Evolutionary conservation across 2,797 vertebrate genomes (phyloP).

Genomic region (Melanotaenia trifasciata): DNA sequence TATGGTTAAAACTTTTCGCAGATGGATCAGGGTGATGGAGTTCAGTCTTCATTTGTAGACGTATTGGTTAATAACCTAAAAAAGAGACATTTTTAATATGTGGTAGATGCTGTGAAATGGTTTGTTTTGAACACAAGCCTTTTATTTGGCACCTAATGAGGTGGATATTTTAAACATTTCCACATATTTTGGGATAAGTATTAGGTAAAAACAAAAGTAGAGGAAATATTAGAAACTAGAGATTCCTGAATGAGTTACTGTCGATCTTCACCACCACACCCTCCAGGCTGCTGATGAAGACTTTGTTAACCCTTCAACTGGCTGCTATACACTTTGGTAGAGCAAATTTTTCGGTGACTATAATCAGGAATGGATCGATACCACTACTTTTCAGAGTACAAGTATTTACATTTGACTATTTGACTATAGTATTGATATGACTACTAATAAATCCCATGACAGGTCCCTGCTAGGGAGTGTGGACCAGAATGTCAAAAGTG

Average conservation of each 20-base stretch:
- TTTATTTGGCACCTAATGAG: neutral
- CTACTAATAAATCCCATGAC: too few species aligned
- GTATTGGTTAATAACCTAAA: neutral
- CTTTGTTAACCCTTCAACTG: neutral
- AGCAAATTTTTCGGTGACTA: too few species aligned
- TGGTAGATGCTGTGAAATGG: neutral
- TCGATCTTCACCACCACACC: neutral
- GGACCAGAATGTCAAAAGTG: too few species aligned
- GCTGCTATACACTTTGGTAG: too few species aligned
- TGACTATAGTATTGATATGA: too few species aligned
- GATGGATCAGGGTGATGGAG: neutral
- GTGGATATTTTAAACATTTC: neutral
- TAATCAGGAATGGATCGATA: too few species aligned
- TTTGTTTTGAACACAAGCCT: neutral
- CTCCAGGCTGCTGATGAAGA: neutral
- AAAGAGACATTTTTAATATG: neutral
- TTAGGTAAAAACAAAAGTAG: neutral
- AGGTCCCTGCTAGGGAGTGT: too few species aligned
- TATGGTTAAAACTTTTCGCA: neutral
- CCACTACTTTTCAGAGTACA: too few species aligned
- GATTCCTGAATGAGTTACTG: neutral
- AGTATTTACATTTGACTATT: too few species aligned
- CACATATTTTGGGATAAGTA: neutral
- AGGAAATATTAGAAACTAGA: neutral
- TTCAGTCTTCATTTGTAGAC: neutral